Percentiles rank a stretch among this genome's conserved stretches.
Evolutionary conservation across 2,888 invertebrate species (phyloP).

Genomic region (Muschampia plurimacula): DNA sequence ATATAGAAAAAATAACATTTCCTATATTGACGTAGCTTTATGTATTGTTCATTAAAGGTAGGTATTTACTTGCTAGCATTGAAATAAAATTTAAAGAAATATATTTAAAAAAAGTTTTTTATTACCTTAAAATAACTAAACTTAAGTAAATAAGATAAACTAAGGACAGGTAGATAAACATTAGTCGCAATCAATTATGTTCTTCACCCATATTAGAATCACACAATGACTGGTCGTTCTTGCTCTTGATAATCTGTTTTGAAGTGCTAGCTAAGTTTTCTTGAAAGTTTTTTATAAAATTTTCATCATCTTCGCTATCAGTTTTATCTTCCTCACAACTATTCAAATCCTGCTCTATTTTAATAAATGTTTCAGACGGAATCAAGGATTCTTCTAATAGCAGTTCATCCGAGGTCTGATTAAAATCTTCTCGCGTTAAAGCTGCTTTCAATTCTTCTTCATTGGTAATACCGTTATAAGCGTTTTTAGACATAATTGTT

Average conservation of each 20-base stretch:
- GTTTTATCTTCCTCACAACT: background rate
- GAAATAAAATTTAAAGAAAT: too few species aligned
- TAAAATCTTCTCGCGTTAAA: background rate
- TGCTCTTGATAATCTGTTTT: background rate
- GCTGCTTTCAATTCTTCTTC: conserved; percentile 4
- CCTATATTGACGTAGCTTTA: too few species aligned
- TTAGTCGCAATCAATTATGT: too few species aligned
- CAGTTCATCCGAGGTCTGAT: background rate
- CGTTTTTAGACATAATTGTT: background rate
- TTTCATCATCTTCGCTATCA: conserved; percentile 12
- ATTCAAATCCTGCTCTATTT: background rate
- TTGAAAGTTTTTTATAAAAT: conserved; percentile 4
- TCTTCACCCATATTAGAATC: background rate
- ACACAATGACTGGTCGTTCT: background rate
- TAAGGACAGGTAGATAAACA: too few species aligned
- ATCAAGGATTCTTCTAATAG: conserved; percentile 11
- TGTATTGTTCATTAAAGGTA: too few species aligned
- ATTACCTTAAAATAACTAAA: too few species aligned
- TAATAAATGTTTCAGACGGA: conserved; percentile 4
- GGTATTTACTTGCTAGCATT: too few species aligned
- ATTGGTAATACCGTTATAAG: background rate
- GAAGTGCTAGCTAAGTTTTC: background rate
- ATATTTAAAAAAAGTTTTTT: too few species aligned
- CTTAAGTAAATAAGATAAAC: too few species aligned
- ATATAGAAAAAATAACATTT: too few species aligned